Conservation (phyloP, 2,113 vertebrate genomes). For the Protobothrops mucrosquamatus region DNA sequence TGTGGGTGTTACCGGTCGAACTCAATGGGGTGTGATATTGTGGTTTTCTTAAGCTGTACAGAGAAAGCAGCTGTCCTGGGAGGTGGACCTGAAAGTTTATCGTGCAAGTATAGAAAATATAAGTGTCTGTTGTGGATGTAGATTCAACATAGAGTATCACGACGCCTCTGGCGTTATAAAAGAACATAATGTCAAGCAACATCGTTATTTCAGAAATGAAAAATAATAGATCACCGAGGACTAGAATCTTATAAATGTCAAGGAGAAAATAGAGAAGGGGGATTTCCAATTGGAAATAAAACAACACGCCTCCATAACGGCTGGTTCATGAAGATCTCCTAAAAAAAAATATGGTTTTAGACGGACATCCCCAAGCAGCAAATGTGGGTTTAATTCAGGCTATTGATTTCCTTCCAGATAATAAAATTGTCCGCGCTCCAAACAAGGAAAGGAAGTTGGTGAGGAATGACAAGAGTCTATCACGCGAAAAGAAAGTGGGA, state of each 20-base stretch:
- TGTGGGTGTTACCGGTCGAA: neutral
- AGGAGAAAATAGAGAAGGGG: neutral
- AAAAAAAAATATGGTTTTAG: neutral
- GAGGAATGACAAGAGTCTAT: neutral
- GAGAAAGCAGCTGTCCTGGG: neutral
- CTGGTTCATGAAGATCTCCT: slow-evolving; percentile 36
- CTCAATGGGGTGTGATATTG: neutral
- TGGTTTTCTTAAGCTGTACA: neutral
- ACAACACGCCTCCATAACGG: slow-evolving; percentile 4
- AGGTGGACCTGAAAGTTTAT: neutral
- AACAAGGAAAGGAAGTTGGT: neutral
- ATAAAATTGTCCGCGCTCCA: slow-evolving; percentile 20
- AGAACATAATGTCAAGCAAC: slow-evolving; percentile 1
- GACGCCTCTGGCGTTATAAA: slow-evolving; percentile 12
- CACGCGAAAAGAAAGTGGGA: neutral
- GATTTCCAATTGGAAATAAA: slow-evolving; percentile 22
- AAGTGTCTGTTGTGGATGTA: neutral
- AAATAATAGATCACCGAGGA: neutral
- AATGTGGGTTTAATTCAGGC: slow-evolving; percentile 41
- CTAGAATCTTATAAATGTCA: slow-evolving; percentile 25
- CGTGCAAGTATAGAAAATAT: neutral
- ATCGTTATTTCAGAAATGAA: neutral
- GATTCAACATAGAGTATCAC: neutral
- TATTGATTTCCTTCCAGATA: slow-evolving; percentile 43
- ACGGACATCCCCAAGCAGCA: slow-evolving; percentile 41